A percentile compares a stretch with the other conserved stretches of the same genome.
phyloP scores from a whole-genome alignment of 2,113 vertebrate species.

The Istiophorus platypterus region DNA sequence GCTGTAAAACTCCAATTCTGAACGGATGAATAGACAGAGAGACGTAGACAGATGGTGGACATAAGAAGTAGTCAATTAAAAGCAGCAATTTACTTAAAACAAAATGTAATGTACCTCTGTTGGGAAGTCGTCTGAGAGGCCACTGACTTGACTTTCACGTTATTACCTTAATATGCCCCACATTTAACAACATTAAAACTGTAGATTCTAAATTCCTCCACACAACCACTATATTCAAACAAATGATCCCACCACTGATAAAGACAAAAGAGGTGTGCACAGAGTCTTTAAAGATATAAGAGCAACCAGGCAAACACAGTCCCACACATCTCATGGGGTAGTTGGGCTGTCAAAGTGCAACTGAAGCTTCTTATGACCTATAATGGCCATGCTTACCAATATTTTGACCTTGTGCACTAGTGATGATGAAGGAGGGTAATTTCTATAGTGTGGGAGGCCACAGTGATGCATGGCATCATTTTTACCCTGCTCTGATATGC shows the following conservation, averaged over 20 bases:
- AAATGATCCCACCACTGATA: constrained; percentile 17
- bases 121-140: neutral
- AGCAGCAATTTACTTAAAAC: neutral
- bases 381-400: constrained; percentile 51
- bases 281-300: constrained; percentile 27
- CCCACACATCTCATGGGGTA: constrained; percentile 53
- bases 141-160: neutral
- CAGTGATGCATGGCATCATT: constrained; percentile 65
- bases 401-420: constrained; percentile 64
- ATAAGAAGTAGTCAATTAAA: neutral
- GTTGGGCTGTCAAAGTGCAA: constrained; percentile 63
- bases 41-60: neutral
- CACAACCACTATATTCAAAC: constrained; percentile 15
- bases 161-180: neutral
- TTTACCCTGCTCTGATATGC: constrained; percentile 38
- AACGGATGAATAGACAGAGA: neutral
- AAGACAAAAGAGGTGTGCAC: constrained; percentile 24
- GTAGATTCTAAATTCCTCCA: neutral
- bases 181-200: neutral
- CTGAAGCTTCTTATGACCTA: constrained; percentile 46
- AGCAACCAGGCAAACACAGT: constrained; percentile 30
- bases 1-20: neutral
- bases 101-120: neutral
- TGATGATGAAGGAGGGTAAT: constrained; percentile 73
- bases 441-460: constrained; percentile 41